Base-by-base conservation (phyloP, 2,797 vertebrate genomes). In the Scleropages formosus region DNA sequence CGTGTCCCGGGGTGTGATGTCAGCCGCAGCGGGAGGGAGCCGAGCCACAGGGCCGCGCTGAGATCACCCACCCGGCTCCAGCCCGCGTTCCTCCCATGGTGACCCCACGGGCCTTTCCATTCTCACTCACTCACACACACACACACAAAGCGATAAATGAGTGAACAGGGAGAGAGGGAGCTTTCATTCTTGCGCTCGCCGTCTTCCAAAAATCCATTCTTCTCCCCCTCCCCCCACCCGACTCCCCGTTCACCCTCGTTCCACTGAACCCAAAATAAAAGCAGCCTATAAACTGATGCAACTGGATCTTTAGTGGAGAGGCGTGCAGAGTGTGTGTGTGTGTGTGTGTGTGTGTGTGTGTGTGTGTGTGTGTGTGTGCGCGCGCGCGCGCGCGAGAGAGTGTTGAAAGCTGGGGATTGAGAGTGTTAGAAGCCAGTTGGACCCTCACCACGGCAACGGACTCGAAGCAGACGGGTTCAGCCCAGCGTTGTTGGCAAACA, bases 351-450 rank as follows among this genome's bases (percentile, higher is more conserved):
- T 56, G 53, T 56, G 9, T 56, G 53, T 56, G 65, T 8, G 66
- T 56, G 53, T 56, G 53, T 56, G 53, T 56, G 62, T 31, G 31
- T 39, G 47, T 56, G 46, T 68, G 66, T 51, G 46, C 51, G 18
- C 62, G n/a, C 22, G 1, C 26, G 65, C 6, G 66, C 56, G 53
- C 56, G 9, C 56, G 53, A 56, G 85, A 71, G 84, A 86, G 87
- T 88, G 80, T 81, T 80, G 83, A 83, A 81, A 84, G 82, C n/a
- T n/a, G n/a, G 78, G 53, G 53, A 1, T 12, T 56, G 18, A 53
- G 11, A 18, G 53, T 10, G 16, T 61, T 44, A 10, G 53, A 2
- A 13, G 15, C 15, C 15, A 58, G 24, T 56, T n/a, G 69, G 51
- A 51, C 16, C 73, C 49, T 74, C 73, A 56, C 62, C 49, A 56